Base-by-base conservation (phyloP, 2,113 vertebrate species). In the Coptodon bakossiorum region DNA sequence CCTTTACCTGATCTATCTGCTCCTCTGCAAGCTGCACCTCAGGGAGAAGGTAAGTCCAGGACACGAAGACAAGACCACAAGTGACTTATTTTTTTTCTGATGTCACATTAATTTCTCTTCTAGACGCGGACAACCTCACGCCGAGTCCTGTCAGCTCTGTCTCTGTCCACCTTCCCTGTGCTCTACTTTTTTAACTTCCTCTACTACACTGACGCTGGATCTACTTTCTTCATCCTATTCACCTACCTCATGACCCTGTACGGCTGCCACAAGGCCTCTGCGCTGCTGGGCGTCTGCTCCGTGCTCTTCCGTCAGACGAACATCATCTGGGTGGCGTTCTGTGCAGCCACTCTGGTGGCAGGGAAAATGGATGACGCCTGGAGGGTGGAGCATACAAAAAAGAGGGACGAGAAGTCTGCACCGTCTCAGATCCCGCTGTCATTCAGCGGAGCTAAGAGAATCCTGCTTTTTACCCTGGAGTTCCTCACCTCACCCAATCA, bases 171-270 rank as follows among this genome's bases (percentile, higher is more conserved):
- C 4, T 99, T 99, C 93, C 98, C 99, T 2, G 97, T 97, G 8
- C 97, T 99, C 79, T 99, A 99, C 95, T 99, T 99, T 95, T 99
- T 99, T 91, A 99, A 98, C 40, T 99, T 99, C 90, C 97, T 99
- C 31, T 99, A 99, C 95, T 99, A 99, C 93, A 99, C 98, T 0
- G 99, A 99, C 13, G 94, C 97, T 5, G 99, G 99, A 29, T 98
- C 98, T 9, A 97, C 98, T 6, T 99, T 99, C 96, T 99, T 99
- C 92, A 96, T 96, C 86, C 98, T 99, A 29, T 99, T 99, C 94
- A 94, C 97, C 8, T 99, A 99, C 93, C 96, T 99, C 87, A 99
- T 99, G 98, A 97, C 97, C 36, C 97, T 99, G 78, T 97, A 99
- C 61, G 97, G 98, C 88, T 98, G 98, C 91, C 97, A 99, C 94